Evolutionary conservation across 2,888 invertebrate species (phyloP).

Genomic region (Patella ulyssiponensis): DNA sequence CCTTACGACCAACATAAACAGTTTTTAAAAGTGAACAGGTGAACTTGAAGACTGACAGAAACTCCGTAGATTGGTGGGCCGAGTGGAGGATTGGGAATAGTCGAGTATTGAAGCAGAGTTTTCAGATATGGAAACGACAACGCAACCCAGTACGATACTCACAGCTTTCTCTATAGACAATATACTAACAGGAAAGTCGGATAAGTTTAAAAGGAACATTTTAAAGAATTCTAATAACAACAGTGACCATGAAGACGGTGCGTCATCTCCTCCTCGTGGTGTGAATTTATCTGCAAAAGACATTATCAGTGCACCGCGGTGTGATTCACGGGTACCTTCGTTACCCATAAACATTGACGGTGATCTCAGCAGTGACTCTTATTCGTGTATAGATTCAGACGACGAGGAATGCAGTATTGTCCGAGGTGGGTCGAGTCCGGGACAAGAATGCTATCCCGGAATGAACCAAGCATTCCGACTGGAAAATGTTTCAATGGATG

Average conservation of each 20-base stretch:
- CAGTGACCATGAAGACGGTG: background rate
- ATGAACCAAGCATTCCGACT: background rate
- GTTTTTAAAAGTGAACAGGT: background rate
- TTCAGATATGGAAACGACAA: background rate
- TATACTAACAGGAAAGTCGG: constrained; percentile 2
- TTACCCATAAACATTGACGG: background rate
- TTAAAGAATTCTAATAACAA: background rate
- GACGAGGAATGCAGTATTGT: background rate
- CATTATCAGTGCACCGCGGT: background rate
- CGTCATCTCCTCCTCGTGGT: background rate
- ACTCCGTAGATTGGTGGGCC: background rate
- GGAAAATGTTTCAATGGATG: background rate
- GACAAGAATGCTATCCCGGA: background rate
- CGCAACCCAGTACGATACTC: background rate
- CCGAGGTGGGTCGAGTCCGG: background rate
- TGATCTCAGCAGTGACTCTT: background rate
- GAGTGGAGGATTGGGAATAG: background rate
- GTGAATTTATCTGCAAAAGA: background rate
- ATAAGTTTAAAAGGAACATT: background rate
- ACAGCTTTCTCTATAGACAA: constrained; percentile 8
- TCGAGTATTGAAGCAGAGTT: background rate
- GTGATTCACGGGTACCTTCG: background rate
- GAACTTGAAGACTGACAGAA: background rate
- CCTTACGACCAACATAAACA: constrained; percentile 3
- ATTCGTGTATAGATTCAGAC: background rate